Evolutionary conservation across 2,113 vertebrate genomes (phyloP).

Genomic region (Tamias sibiricus): DNA sequence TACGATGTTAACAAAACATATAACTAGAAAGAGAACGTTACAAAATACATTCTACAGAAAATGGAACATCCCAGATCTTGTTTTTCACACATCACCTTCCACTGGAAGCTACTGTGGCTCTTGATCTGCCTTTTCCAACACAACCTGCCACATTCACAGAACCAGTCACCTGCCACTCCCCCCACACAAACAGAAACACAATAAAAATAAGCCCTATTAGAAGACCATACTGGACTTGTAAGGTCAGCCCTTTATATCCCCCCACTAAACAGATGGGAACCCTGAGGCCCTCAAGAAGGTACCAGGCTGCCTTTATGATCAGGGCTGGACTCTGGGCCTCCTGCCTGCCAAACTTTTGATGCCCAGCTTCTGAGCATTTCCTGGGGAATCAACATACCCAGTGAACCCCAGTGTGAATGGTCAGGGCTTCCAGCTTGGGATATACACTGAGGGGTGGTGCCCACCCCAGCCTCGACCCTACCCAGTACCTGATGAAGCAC

Average conservation of each 20-base stretch:
- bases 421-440: neutral
- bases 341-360: neutral
- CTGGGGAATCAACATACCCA: neutral
- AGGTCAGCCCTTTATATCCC: neutral
- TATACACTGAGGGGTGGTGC: fast-evolving
- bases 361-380: neutral
- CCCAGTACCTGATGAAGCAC: neutral
- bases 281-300: neutral
- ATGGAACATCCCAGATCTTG: neutral
- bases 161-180: neutral
- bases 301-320: neutral
- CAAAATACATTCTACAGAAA: neutral
- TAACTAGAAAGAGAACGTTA: neutral
- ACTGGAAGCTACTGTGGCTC: neutral
- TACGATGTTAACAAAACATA: neutral
- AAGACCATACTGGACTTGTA: neutral
- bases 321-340: neutral
- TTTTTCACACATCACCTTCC: fast-evolving
- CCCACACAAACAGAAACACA: neutral
- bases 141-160: neutral
- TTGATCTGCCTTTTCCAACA: neutral
- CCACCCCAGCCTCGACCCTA: neutral
- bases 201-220: neutral
- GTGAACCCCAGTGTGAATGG: fast-evolving
- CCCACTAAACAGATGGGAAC: neutral